Evolutionary conservation across 2,888 invertebrate genomes (phyloP), one percentile per base, ranked within the genome.

Genomic region (Clostera curtula): DNA sequence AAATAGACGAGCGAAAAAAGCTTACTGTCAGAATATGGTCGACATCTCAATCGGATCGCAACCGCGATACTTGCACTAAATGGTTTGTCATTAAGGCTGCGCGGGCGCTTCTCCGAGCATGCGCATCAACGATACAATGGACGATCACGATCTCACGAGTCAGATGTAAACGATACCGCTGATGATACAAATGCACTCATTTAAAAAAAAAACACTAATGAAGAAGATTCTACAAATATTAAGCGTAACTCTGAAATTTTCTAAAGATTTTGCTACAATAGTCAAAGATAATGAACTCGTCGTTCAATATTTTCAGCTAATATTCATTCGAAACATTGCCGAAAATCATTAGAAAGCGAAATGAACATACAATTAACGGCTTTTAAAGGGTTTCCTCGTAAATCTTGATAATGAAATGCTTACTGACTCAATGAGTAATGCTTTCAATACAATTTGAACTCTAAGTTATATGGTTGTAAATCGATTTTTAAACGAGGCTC

Each of bases 331-430:
- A n/a, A n/a, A n/a, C n/a, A 50, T 55, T 53, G 40, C 53, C 55
- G 53, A 51, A 65, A 68, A 64, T 57, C 58, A 53, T 62, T 65
- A 62, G 69, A 70, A 67, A 71, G 66, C 46, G 51, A 67, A 71
- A 67, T 67, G 60, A 60, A 54, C 60, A 48, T 33, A 64, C 66
- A 77, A 79, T 79, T 75, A 77, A 71, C 66, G 49, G 60, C 62
- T 63, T 68, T 67, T 66, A 70, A 73, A 73, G 74, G 77, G 72
- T 69, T 72, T 70, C 66, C 70, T 71, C 65, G 69, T 69, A 71
- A 72, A 75, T 75, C 75, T 74, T 66, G 71, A 75, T 76, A 76
- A 74, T 74, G 70, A 65, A 69, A 66, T 60, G 60, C 60, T 59
- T 49, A 56, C 60, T 54, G 59, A 60, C 43, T 59, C 60, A 53